Conservation (phyloP, 1,140 invertebrate genomes). For the Neodiprion fabricii region DNA sequence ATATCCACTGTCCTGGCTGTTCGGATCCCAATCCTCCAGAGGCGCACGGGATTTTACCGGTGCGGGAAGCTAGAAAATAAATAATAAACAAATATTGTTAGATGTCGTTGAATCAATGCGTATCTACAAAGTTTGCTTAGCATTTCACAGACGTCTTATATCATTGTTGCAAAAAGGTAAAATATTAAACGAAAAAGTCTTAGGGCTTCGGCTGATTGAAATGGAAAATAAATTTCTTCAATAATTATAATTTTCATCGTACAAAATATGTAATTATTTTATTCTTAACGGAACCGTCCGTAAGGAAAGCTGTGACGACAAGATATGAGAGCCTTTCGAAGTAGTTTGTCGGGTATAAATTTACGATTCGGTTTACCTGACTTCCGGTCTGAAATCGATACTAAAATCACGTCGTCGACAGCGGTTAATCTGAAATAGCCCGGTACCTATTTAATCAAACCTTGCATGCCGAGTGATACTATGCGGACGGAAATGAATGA, state of each 20-base stretch:
- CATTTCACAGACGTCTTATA: not conserved
- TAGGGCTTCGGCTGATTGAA: too few species aligned
- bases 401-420: not conserved
- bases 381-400: not conserved
- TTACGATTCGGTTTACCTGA: not conserved
- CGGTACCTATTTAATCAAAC: not conserved
- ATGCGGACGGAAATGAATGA: not conserved
- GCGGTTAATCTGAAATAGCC: not conserved
- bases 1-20: constrained; percentile 68
- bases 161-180: not conserved
- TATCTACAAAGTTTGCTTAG: not conserved
- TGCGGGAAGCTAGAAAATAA: constrained; percentile 29
- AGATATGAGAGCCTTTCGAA: too few species aligned
- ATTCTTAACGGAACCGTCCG: too few species aligned
- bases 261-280: too few species aligned
- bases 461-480: not conserved
- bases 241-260: too few species aligned
- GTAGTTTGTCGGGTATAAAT: too few species aligned
- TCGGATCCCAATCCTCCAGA: constrained; percentile 60
- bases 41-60: constrained; percentile 40
- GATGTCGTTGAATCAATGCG: not conserved
- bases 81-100: constrained; percentile 10
- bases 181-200: not conserved
- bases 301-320: too few species aligned
- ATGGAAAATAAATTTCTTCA: too few species aligned